Conservation (phyloP, 2,113 vertebrate genomes). For the Thunnus thynnus region DNA sequence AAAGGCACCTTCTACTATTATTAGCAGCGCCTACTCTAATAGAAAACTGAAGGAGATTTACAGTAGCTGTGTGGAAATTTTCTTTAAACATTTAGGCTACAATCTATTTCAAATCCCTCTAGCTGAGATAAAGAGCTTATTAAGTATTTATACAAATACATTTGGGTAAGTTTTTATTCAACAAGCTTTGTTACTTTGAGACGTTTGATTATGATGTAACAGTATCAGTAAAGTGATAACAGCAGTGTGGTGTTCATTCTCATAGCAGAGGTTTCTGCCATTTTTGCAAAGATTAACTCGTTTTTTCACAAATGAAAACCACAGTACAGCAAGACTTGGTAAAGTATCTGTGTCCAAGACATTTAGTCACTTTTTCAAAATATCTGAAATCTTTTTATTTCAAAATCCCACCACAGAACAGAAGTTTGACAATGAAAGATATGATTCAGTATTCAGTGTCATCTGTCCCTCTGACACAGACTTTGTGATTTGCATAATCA, state of each 20-base stretch:
- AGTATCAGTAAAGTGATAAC: slow-evolving; percentile 36
- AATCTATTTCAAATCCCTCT: slow-evolving; percentile 15
- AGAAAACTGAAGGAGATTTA: slow-evolving; percentile 16
- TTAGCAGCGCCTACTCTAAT: slow-evolving; percentile 44
- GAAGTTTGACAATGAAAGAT: slow-evolving; percentile 20
- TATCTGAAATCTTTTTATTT: slow-evolving; percentile 15
- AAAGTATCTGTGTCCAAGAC: background rate
- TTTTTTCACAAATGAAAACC: slow-evolving; percentile 34
- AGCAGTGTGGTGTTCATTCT: background rate
- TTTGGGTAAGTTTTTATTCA: slow-evolving; percentile 34
- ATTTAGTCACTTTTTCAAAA: slow-evolving; percentile 35
- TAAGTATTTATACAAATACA: slow-evolving; percentile 52
- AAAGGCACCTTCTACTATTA: slow-evolving; percentile 74
- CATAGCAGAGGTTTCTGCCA: slow-evolving; percentile 23
- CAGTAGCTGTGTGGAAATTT: slow-evolving; percentile 9
- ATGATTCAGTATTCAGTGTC: background rate
- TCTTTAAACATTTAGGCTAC: slow-evolving; percentile 26
- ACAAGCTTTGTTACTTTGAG: slow-evolving; percentile 32
- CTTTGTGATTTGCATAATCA: slow-evolving; percentile 58
- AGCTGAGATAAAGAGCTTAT: slow-evolving; percentile 34
- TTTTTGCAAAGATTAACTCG: slow-evolving; percentile 34
- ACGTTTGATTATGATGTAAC: slow-evolving; percentile 30
- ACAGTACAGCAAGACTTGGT: background rate
- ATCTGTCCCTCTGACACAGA: slow-evolving; percentile 42
- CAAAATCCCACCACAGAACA: slow-evolving; percentile 20